Base-by-base conservation (phyloP, 2,797 vertebrate genomes). In the Novumbra hubbsi region DNA sequence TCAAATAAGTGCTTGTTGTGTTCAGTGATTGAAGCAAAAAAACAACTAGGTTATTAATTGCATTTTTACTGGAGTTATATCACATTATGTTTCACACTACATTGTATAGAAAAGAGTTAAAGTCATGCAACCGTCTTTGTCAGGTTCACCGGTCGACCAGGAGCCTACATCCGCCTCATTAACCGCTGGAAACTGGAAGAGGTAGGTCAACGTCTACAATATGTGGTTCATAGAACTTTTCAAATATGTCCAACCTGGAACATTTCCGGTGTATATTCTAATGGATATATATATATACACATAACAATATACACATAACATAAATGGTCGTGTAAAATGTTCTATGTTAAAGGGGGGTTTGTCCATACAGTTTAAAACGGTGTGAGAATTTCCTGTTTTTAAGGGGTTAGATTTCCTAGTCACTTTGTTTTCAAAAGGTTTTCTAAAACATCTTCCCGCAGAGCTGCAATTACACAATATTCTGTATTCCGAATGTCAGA, bases 141-240 rank as follows among this genome's bases (percentile, higher is more conserved):
- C 82, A 98, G 96, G 90, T 97, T 98, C 89, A 96, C 96, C 75
- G 96, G 96, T 85, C 94, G 96, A 82, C 96, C 96, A 69, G 96
- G 96, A 90, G 95, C 96, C 81, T 98, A 97, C 88, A 90, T 97
- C 84, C 95, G 96, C 87, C 94, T 98, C 89, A 95, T 98, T 91
- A 96, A 97, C 87, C 93, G 94, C 84, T 98, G 96, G 96, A 96
- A 96, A 85, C 90, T 98, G 82, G 96, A 98, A 91, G 96, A 98
- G 93, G 96, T 96, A 81, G 92, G 95, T 94, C 74, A 76, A 72
- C 67, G 24, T 11, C 19, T 17, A 21, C 66, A 15, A 7, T 17
- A 45, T 11, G 41, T 1, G 5, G 9, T 16, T 24, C 19, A 45
- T 24, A n/a, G 50, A 21, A 21, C 24, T 17, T 70, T 50, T 70